Evolutionary conservation across 2,797 vertebrate species (phyloP).

Genomic region (Acrossocheilus wenchowensis): DNA sequence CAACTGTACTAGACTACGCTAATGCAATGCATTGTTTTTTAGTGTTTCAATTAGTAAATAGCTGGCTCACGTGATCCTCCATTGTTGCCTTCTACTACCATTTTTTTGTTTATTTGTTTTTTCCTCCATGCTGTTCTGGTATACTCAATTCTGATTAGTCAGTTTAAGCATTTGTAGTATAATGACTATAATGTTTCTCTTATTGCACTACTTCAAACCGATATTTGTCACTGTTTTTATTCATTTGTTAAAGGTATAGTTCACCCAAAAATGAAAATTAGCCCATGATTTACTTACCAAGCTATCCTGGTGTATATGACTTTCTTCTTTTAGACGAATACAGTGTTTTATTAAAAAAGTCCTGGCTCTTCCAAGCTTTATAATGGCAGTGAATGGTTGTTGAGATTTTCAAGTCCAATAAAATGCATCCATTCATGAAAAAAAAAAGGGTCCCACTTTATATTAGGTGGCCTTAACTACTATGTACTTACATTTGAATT

Average conservation of each 20-base stretch:
- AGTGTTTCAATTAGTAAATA: constrained; percentile 14
- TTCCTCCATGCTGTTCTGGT: neutral
- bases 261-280: neutral
- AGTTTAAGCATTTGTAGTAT: neutral
- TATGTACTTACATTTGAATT: too few relatives aligned
- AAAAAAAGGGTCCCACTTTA: too few relatives aligned
- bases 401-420: neutral
- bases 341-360: neutral
- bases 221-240: neutral
- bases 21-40: constrained; percentile 16
- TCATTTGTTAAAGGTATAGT: neutral
- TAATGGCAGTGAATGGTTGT: neutral
- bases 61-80: neutral
- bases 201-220: neutral
- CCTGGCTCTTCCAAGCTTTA: neutral
- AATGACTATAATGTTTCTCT: neutral
- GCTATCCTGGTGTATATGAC: neutral
- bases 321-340: neutral
- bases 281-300: too few relatives aligned
- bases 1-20: constrained; percentile 6
- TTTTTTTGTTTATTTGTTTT: neutral
- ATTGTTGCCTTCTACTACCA: neutral
- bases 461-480: too few relatives aligned
- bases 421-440: neutral
- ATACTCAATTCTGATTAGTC: neutral